phyloP scores from a whole-genome alignment of 2,113 vertebrate genomes.

The Pangasianodon gigas region DNA sequence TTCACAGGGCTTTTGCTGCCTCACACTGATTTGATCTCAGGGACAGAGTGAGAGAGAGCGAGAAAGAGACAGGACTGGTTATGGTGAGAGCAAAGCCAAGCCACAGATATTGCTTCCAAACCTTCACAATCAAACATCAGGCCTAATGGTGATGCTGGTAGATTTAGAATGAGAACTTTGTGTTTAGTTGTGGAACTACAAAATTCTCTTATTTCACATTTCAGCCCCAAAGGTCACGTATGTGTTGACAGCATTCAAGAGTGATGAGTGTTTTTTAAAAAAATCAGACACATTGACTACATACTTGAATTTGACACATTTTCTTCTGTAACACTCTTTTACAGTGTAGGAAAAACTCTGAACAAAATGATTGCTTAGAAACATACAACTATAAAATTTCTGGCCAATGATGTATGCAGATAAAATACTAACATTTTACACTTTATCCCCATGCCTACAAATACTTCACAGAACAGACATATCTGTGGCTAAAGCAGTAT shows the following conservation, averaged over 20 bases:
- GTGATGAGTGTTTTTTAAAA: constrained; percentile 23
- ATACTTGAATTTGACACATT: constrained; percentile 7
- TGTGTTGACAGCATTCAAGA: constrained; percentile 35
- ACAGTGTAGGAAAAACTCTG: not conserved
- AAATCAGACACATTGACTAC: constrained; percentile 25
- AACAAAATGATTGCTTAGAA: not conserved
- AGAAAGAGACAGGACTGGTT: constrained; percentile 57
- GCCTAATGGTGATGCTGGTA: constrained; percentile 58
- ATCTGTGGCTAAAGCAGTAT: constrained; percentile 55
- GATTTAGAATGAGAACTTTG: constrained; percentile 55
- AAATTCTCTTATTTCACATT: constrained; percentile 39
- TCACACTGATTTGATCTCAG: constrained; percentile 24
- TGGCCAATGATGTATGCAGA: not conserved
- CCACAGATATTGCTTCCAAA: constrained; percentile 63
- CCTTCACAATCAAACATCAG: constrained; percentile 62
- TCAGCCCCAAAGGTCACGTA: not conserved
- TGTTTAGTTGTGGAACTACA: constrained; percentile 34
- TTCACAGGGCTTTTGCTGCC: constrained; percentile 64
- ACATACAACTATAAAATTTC: not conserved
- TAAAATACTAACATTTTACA: constrained; percentile 26
- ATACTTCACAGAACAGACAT: constrained; percentile 53
- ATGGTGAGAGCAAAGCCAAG: constrained; percentile 59
- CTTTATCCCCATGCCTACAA: constrained; percentile 54
- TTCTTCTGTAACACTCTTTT: not conserved
- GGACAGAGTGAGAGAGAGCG: constrained; percentile 56